Percentiles rank a stretch among this genome's conserved stretches.
phyloP scores from a whole-genome alignment of 2,797 vertebrate genomes.

The Anguilla anguilla region DNA sequence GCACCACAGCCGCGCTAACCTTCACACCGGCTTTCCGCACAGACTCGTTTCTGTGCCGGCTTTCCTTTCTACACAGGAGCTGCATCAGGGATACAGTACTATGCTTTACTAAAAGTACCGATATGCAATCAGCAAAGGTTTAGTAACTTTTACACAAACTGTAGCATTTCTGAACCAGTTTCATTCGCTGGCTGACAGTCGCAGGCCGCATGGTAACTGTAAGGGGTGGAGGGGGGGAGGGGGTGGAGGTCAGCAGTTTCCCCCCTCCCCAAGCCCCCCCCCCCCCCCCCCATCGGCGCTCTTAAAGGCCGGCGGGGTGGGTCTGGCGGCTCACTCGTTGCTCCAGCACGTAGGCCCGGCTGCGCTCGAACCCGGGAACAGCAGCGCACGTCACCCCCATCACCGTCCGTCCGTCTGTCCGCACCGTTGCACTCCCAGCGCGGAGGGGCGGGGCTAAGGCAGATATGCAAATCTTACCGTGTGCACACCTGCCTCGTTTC shows the following conservation, averaged over 20 bases:
- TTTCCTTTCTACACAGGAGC: constrained; percentile 23
- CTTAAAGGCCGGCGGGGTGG: not conserved
- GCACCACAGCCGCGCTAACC: not conserved
- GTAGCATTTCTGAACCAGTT: constrained; percentile 50
- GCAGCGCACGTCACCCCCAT: not conserved
- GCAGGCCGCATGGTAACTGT: constrained; percentile 58
- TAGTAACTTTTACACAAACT: constrained; percentile 38
- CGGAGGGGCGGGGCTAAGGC: constrained; percentile 44
- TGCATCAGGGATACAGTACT: constrained; percentile 52
- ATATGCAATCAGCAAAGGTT: constrained; percentile 60
- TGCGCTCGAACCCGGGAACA: not conserved
- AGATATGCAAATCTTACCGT: constrained; percentile 37
- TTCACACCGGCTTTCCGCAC: not conserved
- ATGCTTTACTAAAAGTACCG: constrained; percentile 44
- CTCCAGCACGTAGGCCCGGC: not conserved
- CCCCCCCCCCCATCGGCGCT: not conserved
- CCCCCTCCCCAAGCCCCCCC: constrained; percentile 50
- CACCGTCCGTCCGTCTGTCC: not conserved
- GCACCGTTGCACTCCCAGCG: constrained; percentile 24
- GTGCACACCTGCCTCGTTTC: constrained; percentile 40
- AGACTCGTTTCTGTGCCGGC: not conserved
- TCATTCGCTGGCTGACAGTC: constrained; percentile 62
- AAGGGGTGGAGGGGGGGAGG: constrained; percentile 55
- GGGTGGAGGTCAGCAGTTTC: no score
- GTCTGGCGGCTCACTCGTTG: not conserved